Evolutionary conservation across 2,888 invertebrate genomes (phyloP), one percentile per base, ranked within the genome.

Genomic region (Andricus curvator): DNA sequence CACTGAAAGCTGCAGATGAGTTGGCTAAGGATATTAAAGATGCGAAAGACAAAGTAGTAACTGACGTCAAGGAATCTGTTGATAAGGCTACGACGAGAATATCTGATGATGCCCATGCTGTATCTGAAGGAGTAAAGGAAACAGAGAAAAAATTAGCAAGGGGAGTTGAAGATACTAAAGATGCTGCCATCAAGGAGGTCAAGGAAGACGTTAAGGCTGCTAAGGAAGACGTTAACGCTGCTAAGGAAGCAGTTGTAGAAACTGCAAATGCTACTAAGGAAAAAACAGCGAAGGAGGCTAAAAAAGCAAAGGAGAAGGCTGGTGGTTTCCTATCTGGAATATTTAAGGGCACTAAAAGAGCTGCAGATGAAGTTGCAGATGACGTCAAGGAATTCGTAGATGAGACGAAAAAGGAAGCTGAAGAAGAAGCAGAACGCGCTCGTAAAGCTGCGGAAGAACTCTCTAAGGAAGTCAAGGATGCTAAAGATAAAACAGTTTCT

Each of bases 251-350:
- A 1, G 70, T 78, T 17, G 77, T 76, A 0, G 84, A 84, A 22
- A 62, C 74, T n/a, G 78, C 94, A 93, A 94, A 94, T 56, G 93
- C 94, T 13, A 87, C 94, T 0, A 94, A 93, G 91, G 94, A 94
- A 84, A 74, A 74, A 74, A 81, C 80, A 1, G 80, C 62, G 0
- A 83, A 87, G 15, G 81, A 82, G 22, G 85, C 83, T 0, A 60
- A 84, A 62, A 82, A 83, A 44, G 70, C 76, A 0, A 82, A 82
- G 67, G 80, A 83, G 17, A 82, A 84, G 65, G 70, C 78, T 8
- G 67, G 82, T 33, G 87, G 87, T 0, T 88, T 89, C 67, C 81
- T 89, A 0, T 87, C 88, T 0, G 88, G 88, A 0, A 81, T 89
- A 11, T 83, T 84, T 20, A 85, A 83, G 68, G 80, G 83, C 0